phyloP scores from a whole-genome alignment of 1,140 invertebrate genomes.

The Cyrtorhinus lividipennis region DNA sequence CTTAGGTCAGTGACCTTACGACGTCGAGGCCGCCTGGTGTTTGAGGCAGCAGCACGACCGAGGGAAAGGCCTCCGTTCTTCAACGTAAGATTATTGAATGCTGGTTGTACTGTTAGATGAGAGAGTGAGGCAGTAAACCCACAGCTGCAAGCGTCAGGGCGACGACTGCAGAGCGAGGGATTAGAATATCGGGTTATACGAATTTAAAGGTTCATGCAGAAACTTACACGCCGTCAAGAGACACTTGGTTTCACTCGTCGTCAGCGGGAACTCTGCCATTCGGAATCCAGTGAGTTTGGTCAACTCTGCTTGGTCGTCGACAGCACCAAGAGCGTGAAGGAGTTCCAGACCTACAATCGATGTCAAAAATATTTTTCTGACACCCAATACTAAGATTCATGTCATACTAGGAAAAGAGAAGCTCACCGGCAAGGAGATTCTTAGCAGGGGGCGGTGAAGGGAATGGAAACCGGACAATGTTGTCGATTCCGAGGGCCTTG shows the following conservation, averaged over 20 bases:
- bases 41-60: no score
- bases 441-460: conserved; percentile 77
- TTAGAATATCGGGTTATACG: no score
- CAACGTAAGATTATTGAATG: no score
- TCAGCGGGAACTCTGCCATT: conserved; percentile 87
- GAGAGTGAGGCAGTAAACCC: no score
- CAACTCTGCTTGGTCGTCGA: conserved; percentile 65
- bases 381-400: neutral
- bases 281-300: conserved; percentile 64
- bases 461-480: conserved; percentile 70
- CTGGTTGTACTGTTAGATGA: no score
- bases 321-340: conserved; percentile 69
- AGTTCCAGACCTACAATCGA: conserved; percentile 53
- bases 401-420: neutral
- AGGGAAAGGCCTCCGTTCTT: no score
- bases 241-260: conserved; percentile 77
- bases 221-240: conserved; percentile 30
- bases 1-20: no score
- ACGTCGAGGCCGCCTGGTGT: no score
- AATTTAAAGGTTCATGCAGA: no score
- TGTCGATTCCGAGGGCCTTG: conserved; percentile 89
- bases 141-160: no score
- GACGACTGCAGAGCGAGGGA: no score
- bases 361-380: no score
- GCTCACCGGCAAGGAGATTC: conserved; percentile 49